Base-by-base conservation (phyloP, 2,888 invertebrate genomes). In the Drosophila emarginata region DNA sequence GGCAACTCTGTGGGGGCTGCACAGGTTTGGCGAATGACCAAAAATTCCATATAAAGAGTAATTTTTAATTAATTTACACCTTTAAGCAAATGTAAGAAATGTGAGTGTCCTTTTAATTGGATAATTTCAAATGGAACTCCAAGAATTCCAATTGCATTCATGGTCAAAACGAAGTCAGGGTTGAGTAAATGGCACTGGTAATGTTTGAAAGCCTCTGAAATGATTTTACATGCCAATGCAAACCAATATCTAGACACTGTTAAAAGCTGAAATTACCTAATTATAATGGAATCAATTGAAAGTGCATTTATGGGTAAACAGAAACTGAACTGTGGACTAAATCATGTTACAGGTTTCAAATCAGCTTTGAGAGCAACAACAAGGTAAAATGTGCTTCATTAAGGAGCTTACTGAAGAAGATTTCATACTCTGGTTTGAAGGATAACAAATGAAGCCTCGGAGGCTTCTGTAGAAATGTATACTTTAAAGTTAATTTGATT, bases 21-120 rank as follows among this genome's bases (percentile, higher is more conserved):
- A 72, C 81, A 83, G 75, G 79, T 80, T 83, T 77, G 54, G 50
- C 51, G 26, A 58, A 68, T 71, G 54, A 56, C 53, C 64, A 50
- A 72, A 69, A 53, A 37, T 45, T 45, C 45, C 11, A 12, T 21
- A 32, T 32, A 11, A 32, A 45, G 21, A 18, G 15, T 45, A 9
- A 45, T 18, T 45, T 45, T 45, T 45, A 18, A 45, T 45, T 45
- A 45, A 21, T 45, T 45, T 45, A 45, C 45, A 45, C 45, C 45
- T 45, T 45, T 18, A 11, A 11, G 12, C 45, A 45, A 45, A 21
- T 45, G 18, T 39, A 39, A 14, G 39, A n/a, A 39, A 14, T 39
- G 14, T 4, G 9, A 40, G 9, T 6, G 40, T 15, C 40, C 15
- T 3, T 18, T 45, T 3, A 2, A 21, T 18, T 12, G 21, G 11